These are phyloP conservation scores for Liasis olivaceus DNA, from an alignment of 2,797 vertebrate genomes.

Conservation along the genomic window DNA sequence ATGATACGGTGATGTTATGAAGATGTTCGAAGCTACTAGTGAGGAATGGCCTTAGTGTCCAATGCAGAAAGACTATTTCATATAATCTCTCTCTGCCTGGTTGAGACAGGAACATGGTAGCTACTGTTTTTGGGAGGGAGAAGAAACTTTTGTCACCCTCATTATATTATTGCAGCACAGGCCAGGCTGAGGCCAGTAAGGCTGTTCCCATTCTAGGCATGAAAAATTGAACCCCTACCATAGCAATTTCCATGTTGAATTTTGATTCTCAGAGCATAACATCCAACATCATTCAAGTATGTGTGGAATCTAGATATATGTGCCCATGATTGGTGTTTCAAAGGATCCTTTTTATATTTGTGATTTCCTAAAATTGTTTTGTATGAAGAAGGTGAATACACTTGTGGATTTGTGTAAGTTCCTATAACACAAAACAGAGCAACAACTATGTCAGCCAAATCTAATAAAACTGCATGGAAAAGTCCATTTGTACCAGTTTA, in stretches of 20 bases:
- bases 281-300: background rate
- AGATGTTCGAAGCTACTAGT: background rate
- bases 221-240: background rate
- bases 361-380: too few species aligned
- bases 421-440: too few species aligned
- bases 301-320: too few species aligned
- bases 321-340: too few species aligned
- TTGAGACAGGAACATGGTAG: background rate
- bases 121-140: background rate
- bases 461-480: too few species aligned
- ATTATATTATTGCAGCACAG: background rate
- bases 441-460: too few species aligned
- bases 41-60: background rate
- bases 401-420: too few species aligned
- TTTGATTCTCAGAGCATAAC: background rate
- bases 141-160: background rate
- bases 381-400: too few species aligned
- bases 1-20: background rate
- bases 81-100: background rate
- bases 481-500: too few species aligned
- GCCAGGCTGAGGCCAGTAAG: background rate
- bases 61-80: background rate
- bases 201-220: background rate
- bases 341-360: too few species aligned
- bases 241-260: background rate